Evolutionary conservation across 2,113 vertebrate genomes (phyloP).

Genomic region (Dinomys branickii): DNA sequence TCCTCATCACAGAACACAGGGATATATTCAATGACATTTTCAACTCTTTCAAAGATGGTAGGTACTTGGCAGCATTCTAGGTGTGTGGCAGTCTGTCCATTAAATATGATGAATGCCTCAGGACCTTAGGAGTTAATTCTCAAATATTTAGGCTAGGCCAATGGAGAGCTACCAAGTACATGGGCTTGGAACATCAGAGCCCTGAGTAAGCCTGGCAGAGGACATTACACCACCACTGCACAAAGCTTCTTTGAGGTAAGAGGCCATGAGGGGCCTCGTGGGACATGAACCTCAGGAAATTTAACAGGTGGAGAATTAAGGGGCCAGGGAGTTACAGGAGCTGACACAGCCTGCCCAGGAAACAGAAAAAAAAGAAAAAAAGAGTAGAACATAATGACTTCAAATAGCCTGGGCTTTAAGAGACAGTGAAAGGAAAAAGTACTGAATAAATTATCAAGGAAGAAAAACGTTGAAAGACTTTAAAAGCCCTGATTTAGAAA

Average conservation of each 20-base stretch:
- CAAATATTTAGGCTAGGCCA: background rate
- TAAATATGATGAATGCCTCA: background rate
- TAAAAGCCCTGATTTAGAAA: background rate
- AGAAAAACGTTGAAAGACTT: background rate
- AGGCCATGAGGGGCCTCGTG: rapidly evolving
- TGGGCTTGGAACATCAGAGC: background rate
- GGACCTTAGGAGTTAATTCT: background rate
- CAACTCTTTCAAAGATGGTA: background rate
- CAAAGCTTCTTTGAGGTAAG: background rate
- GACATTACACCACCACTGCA: background rate
- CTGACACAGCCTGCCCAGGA: rapidly evolving
- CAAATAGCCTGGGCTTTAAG: background rate
- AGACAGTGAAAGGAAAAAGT: background rate
- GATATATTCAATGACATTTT: background rate
- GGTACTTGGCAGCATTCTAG: background rate
- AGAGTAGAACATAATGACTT: background rate
- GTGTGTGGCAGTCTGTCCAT: background rate
- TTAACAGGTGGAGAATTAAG: background rate
- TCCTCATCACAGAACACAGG: background rate
- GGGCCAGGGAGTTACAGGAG: background rate
- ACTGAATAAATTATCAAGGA: background rate
- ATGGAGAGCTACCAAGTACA: background rate
- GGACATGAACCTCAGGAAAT: rapidly evolving
- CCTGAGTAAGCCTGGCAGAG: rapidly evolving
- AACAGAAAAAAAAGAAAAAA: background rate